Conservation (phyloP, 2,113 vertebrate genomes). For the Scophthalmus maximus region DNA sequence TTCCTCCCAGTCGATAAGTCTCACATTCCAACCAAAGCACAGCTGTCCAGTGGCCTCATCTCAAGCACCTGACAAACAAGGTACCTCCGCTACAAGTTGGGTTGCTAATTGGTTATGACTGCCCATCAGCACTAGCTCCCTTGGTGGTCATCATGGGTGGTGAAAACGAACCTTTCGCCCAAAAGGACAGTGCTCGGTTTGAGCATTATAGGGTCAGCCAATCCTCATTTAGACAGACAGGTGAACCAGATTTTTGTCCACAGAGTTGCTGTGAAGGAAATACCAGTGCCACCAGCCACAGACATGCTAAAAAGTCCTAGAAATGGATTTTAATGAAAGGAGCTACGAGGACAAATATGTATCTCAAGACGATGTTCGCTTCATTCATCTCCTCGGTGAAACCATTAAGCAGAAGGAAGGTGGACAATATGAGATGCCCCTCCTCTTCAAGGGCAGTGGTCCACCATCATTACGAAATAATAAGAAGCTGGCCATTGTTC, state of each 20-base stretch:
- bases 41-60: conserved; percentile 29
- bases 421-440: neutral
- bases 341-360: neutral
- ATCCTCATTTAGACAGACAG: conserved; percentile 16
- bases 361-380: neutral
- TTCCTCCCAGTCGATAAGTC: conserved; percentile 37
- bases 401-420: neutral
- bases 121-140: conserved; percentile 21
- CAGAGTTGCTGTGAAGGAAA: conserved; percentile 7
- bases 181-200: neutral
- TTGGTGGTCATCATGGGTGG: neutral
- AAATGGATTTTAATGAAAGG: neutral
- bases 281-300: neutral
- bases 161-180: conserved; percentile 7
- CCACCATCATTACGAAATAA: neutral
- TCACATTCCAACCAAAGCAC: conserved; percentile 19
- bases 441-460: neutral
- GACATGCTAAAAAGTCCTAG: neutral
- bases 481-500: neutral
- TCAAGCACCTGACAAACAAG: conserved; percentile 11
- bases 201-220: conserved; percentile 14
- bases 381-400: neutral
- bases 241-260: conserved; percentile 18
- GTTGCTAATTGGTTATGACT: conserved; percentile 25
- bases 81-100: conserved; percentile 16